A percentile compares a stretch with the other conserved stretches of the same genome.
Evolutionary conservation across 2,113 vertebrate genomes (phyloP).

Genomic region (Tychaedon coryphoeus): DNA sequence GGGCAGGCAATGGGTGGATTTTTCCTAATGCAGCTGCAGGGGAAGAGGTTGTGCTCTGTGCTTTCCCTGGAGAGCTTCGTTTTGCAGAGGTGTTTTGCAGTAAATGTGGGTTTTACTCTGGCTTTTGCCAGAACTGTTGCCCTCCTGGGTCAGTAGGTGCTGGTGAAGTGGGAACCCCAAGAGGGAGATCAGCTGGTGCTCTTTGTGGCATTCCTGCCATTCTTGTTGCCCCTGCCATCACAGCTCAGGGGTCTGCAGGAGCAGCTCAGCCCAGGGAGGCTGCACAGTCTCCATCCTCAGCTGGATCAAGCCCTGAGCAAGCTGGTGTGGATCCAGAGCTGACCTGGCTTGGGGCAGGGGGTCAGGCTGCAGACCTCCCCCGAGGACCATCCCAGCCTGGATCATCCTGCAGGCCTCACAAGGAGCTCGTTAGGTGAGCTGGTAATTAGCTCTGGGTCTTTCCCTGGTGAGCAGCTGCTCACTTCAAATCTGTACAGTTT

Average conservation of each 20-base stretch:
- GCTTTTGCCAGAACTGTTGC: background rate
- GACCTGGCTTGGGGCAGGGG: background rate
- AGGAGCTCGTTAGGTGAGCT: background rate
- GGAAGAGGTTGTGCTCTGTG: background rate
- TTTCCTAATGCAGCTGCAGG: background rate
- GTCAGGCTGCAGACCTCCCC: background rate
- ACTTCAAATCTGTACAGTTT: background rate
- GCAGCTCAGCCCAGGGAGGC: background rate
- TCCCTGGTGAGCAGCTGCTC: background rate
- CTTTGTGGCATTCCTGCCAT: background rate
- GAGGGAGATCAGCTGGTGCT: fast-evolving
- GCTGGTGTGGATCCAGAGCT: background rate
- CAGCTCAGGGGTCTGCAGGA: fast-evolving
- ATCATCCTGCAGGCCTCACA: background rate
- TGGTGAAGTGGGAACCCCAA: background rate
- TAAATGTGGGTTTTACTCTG: background rate
- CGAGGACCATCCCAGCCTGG: background rate
- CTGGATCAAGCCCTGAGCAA: background rate
- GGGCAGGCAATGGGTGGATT: background rate
- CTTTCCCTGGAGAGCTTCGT: background rate
- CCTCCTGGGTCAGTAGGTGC: background rate
- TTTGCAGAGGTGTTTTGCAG: background rate
- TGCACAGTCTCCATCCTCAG: background rate
- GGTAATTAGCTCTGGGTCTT: background rate
- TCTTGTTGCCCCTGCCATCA: background rate